Base-by-base conservation (phyloP, 2,113 vertebrate genomes). In the Diadophis punctatus region DNA sequence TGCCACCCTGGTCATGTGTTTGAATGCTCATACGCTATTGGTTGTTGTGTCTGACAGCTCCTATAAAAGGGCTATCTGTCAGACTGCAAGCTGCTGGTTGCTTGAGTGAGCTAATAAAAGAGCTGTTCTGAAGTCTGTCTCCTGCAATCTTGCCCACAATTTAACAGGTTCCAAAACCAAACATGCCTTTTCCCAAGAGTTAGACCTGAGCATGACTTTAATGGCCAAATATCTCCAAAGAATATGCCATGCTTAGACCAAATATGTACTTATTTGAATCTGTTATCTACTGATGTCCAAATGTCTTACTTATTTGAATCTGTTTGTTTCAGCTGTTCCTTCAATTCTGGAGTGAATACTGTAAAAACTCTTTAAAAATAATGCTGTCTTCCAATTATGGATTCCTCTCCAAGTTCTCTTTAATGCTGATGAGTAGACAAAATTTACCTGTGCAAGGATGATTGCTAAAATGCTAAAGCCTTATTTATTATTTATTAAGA, bases 341-440 rank as follows among this genome's bases (percentile, higher is more conserved):
- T 90, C 68, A 14, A 25, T 63, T 53, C 85, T 90, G 51, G 60
- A 92, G 14, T 43, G 55, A 0, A 2, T 49, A 90, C 1, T 46
- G 63, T 30, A 0, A n/a, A 52, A 92, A 49, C 27, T 27, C 5
- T 4, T 1, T 91, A 94, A 96, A 95, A 94, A 52, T 95, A 93
- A 92, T 23, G 0, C 74, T 91, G 51, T 1, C 5, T 39, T 86
- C 90, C 39, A 25, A n/a, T 87, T 46, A 43, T 22, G 10, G 91
- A 56, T 58, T 34, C 20, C 1, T 34, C 27, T 58, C 46, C 92
- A 91, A 10, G 30, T 74, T 51, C 9, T 14, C 20, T 92, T 86
- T n/a, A 53, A 87, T 90, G 34, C 46, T 30, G 0, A 3, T 55
- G 87, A 90, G 89, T 25, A 60, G n/a, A 74, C 5, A 91, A 27